phyloP scores from a whole-genome alignment of 2,113 vertebrate genomes.

The Pelmatolapia mariae region DNA sequence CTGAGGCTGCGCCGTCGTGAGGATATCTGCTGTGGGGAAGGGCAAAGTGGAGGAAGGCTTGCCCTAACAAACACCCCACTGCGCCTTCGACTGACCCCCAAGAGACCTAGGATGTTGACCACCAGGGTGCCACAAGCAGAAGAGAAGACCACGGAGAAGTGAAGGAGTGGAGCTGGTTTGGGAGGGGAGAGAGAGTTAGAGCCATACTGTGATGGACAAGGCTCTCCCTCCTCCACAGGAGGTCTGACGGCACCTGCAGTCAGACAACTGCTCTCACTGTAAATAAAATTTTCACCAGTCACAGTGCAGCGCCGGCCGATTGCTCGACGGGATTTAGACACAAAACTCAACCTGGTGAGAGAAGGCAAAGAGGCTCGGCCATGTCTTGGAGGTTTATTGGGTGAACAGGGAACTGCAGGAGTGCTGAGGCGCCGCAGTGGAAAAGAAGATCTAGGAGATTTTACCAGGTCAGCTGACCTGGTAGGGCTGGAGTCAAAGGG shows the following conservation, averaged over 20 bases:
- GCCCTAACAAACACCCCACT: conserved; percentile 60
- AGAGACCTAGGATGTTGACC: conserved; percentile 67
- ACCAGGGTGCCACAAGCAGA: conserved; percentile 52
- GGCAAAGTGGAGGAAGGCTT: conserved; percentile 63
- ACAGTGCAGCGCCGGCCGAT: conserved; percentile 50
- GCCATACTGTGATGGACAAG: conserved; percentile 21
- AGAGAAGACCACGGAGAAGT: conserved; percentile 71
- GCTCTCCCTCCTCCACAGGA: background rate
- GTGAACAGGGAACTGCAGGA: conserved; percentile 23
- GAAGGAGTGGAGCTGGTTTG: conserved; percentile 55
- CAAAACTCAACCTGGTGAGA: conserved; percentile 62
- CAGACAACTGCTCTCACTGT: conserved; percentile 23
- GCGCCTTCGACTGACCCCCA: conserved; percentile 54
- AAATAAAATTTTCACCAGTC: conserved; percentile 6
- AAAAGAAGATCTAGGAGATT: conserved; percentile 15
- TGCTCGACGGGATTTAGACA: conserved; percentile 41
- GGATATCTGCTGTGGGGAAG: conserved; percentile 1
- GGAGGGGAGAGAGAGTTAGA: conserved; percentile 1
- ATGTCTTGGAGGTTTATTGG: background rate
- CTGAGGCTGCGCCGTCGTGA: conserved; percentile 55
- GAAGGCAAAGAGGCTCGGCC: conserved; percentile 60
- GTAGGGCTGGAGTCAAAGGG: conserved; percentile 20
- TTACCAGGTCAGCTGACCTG: conserved; percentile 7
- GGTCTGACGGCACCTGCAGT: background rate
- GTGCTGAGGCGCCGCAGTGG: conserved; percentile 43